Evolutionary conservation across 2,888 invertebrate genomes (phyloP).

Genomic region (Trachelus tabidus): DNA sequence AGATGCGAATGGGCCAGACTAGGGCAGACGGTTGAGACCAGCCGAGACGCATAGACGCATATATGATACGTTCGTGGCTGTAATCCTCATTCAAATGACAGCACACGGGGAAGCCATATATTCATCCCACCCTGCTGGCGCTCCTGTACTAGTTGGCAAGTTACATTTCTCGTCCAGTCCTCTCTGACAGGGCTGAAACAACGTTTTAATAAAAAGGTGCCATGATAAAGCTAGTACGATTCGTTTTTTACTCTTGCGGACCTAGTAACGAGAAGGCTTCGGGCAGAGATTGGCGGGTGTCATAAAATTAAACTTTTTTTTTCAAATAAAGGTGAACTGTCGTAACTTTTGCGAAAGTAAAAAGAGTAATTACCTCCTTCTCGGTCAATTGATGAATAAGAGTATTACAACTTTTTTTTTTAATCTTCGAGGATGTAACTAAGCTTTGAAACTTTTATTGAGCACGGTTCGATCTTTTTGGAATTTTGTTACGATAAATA

Average conservation of each 20-base stretch:
- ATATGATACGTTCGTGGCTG: constrained; percentile 29
- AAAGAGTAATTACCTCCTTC: background rate
- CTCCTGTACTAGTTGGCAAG: background rate
- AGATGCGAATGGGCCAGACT: background rate
- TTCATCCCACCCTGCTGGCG: constrained; percentile 36
- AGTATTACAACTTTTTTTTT: background rate
- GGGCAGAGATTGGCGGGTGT: background rate
- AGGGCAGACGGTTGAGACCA: background rate
- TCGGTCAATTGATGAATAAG: background rate
- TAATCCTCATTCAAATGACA: constrained; percentile 61
- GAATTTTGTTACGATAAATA: background rate
- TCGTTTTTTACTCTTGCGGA: background rate
- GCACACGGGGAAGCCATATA: constrained; percentile 58
- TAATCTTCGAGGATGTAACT: too few species aligned
- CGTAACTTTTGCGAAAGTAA: background rate
- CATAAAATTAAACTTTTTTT: background rate
- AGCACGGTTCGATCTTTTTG: too few species aligned
- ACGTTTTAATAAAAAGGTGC: background rate
- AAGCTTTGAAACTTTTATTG: too few species aligned
- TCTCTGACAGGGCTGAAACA: background rate
- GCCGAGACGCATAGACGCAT: background rate
- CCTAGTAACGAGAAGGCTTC: background rate
- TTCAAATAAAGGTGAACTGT: background rate
- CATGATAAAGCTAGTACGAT: background rate
- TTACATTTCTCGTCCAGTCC: background rate